Conservation (phyloP, 2,113 vertebrate genomes). For the Sander vitreus region DNA sequence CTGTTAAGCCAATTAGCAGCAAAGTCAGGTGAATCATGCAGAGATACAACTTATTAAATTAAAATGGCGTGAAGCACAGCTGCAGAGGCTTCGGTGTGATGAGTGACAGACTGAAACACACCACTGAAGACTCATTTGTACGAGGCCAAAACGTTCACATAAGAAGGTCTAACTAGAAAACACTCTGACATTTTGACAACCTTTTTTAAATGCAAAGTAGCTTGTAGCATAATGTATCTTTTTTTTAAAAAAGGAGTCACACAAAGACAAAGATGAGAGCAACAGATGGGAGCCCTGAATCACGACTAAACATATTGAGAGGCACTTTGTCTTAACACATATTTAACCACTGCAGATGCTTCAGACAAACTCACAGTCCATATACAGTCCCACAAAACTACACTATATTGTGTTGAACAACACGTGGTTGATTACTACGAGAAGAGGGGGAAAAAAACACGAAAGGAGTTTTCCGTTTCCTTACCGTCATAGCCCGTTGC, state of each 20-base stretch:
- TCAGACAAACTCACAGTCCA: neutral
- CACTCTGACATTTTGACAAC: neutral
- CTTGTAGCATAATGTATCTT: neutral
- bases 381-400: neutral
- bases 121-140: too few species aligned
- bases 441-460: neutral
- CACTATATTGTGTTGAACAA: conserved; percentile 20
- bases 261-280: neutral
- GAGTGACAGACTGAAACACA: neutral
- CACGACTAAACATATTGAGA: neutral
- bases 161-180: neutral
- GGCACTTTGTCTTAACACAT: neutral
- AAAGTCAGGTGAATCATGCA: conserved; percentile 34
- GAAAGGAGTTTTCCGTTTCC: conserved; percentile 54
- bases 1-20: conserved; percentile 29
- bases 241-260: conserved; percentile 1
- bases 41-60: conserved; percentile 4
- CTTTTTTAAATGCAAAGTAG: neutral
- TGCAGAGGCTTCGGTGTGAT: neutral
- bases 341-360: neutral
- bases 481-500: conserved; percentile 95
- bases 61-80: neutral
- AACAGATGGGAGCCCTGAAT: conserved; percentile 25
- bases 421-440: conserved; percentile 2
- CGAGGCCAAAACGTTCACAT: neutral